Conservation (phyloP, 1,140 invertebrate species). For the Onthophagus taurus region DNA sequence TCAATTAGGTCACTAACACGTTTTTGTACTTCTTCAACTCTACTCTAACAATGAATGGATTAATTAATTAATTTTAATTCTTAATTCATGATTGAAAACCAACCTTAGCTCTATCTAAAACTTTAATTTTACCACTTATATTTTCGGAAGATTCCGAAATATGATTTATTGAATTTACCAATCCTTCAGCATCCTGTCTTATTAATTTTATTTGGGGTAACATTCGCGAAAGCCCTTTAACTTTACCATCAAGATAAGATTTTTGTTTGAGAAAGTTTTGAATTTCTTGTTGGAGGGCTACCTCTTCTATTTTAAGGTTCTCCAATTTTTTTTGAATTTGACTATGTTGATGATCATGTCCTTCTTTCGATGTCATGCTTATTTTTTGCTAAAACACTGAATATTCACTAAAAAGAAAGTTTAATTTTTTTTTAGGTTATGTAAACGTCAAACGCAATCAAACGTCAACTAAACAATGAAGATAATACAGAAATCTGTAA, state of each 20-base stretch:
- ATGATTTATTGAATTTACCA: slow-evolving; percentile 75
- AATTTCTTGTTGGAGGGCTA: slow-evolving; percentile 47
- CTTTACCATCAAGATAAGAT: slow-evolving; percentile 55
- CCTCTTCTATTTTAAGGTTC: slow-evolving; percentile 29
- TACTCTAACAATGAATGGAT: slow-evolving; percentile 50
- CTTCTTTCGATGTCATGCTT: not conserved
- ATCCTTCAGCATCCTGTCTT: slow-evolving; percentile 60
- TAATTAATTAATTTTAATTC: not conserved
- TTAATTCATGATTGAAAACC: slow-evolving; percentile 28
- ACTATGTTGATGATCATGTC: slow-evolving; percentile 9
- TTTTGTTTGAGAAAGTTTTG: slow-evolving; percentile 50
- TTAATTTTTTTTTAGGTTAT: too few species aligned
- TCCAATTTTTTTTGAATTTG: slow-evolving; percentile 27
- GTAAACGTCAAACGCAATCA: too few species aligned
- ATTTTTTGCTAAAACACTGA: too few species aligned
- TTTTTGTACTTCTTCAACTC: slow-evolving; percentile 90
- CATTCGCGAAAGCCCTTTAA: slow-evolving; percentile 51
- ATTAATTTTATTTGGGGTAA: slow-evolving; percentile 60
- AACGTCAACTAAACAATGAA: too few species aligned
- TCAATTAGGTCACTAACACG: slow-evolving; percentile 94
- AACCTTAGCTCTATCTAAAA: slow-evolving; percentile 88
- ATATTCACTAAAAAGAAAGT: too few species aligned
- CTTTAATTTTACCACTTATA: slow-evolving; percentile 92
- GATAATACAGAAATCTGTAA: too few species aligned
- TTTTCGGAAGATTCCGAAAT: slow-evolving; percentile 86